Percentiles rank a stretch among this genome's conserved stretches.
These are phyloP conservation scores for Pentalonia nigronervosa DNA, from an alignment of 1,140 invertebrate genomes.

Conservation along the genomic window DNA sequence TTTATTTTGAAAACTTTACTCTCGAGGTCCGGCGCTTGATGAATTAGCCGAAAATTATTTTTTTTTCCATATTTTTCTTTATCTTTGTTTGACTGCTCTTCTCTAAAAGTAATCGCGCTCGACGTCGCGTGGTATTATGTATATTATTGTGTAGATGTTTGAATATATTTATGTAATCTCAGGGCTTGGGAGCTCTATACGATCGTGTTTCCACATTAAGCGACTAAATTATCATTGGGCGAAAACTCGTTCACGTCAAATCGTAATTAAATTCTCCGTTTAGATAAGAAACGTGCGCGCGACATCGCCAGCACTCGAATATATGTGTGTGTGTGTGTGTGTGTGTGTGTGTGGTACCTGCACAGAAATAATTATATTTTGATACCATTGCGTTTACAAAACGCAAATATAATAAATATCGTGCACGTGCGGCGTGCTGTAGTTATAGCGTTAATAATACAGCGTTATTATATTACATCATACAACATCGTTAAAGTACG, in stretches of 20 bases:
- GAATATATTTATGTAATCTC: not conserved
- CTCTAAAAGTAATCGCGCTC: not conserved
- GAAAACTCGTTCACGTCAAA: not conserved
- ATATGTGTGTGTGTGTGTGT: not conserved
- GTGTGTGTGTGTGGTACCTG: not conserved
- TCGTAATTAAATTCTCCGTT: not conserved
- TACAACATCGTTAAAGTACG: not conserved
- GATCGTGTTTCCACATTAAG: not conserved
- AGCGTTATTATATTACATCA: not conserved
- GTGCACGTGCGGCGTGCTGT: too few species aligned
- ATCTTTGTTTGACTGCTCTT: too few species aligned
- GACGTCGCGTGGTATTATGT: not conserved
- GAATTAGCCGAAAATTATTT: not conserved
- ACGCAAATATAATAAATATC: not conserved
- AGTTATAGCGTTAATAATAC: not conserved
- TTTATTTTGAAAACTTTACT: not conserved
- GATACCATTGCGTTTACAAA: not conserved
- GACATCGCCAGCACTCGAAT: not conserved
- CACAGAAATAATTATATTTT: not conserved
- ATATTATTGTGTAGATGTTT: not conserved
- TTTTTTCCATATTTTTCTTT: too few species aligned
- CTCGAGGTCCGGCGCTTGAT: not conserved
- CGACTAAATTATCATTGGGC: not conserved
- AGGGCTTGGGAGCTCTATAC: not conserved
- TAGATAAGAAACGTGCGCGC: not conserved